Base-by-base conservation (phyloP, 2,797 vertebrate species). In the Oryzias dopingdopingensis region DNA sequence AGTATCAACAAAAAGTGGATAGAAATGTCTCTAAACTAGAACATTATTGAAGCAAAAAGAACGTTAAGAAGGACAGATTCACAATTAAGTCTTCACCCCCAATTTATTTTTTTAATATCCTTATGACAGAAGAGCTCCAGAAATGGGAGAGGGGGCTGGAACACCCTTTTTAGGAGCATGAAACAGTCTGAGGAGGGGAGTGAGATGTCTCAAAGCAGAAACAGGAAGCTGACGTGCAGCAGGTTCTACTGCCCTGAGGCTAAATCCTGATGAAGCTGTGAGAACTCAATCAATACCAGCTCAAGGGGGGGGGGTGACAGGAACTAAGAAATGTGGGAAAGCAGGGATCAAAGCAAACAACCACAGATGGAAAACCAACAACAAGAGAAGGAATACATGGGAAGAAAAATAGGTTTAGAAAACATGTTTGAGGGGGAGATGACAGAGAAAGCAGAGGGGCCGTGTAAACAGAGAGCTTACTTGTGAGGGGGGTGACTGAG, bases 191-290 rank as follows among this genome's bases (percentile, higher is more conserved):
- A 85, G 83, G 79, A 82, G 79, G 56, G 15, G 66, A 79, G 77
- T 61, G 58, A 67, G 73, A 65, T 62, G 0, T 59, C 67, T 60
- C 54, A 72, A 74, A 79, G 78, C 76, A 26, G 60, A 79, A 84
- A 85, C 76, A 77, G 76, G 72, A 67, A 75, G 52, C 62, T 72
- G 81, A 83, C 75, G 61, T 66, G 72, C 70, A 74, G 29, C 54
- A 67, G 69, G 72, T 72, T 65, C 29, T 52, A 37, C 59, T 56
- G 75, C 78, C 74, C 61, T 48, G 8, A 59, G 83, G 73, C 76
- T 48, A 59, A 73, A 68, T 88, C 79, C 71, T 84, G 85, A 88
- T 88, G 78, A 87, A 87, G 82, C 70, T 82, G 79, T 80, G 81
- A 85, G 54, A 74, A 70, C 71, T 83, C 77, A 86, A 85, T 89